phyloP scores from a whole-genome alignment of 2,888 invertebrate genomes.

The Parelbella ahira region DNA sequence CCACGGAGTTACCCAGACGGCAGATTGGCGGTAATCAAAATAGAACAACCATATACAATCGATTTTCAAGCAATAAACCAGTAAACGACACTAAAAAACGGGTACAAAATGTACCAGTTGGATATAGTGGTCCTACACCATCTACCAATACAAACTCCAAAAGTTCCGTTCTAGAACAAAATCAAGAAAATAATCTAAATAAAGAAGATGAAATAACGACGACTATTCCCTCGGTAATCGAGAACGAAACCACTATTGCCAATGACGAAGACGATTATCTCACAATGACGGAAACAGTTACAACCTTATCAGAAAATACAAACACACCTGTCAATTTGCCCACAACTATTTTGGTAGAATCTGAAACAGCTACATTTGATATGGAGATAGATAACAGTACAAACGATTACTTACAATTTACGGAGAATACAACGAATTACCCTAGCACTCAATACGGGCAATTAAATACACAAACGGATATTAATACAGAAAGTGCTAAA shows the following conservation, averaged over 20 bases:
- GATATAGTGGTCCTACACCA: constrained; percentile 47
- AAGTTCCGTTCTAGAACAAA: too few species aligned
- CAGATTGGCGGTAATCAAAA: constrained; percentile 45
- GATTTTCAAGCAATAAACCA: constrained; percentile 53
- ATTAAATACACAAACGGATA: constrained; percentile 41
- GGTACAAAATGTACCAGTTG: constrained; percentile 67
- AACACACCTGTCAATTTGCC: constrained; percentile 41
- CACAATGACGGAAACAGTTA: constrained; percentile 49
- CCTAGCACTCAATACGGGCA: constrained; percentile 48
- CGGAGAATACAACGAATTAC: constrained; percentile 49
- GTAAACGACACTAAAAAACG: constrained; percentile 56
- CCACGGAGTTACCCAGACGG: constrained; percentile 62
- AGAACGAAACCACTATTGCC: constrained; percentile 45
- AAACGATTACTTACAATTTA: constrained; percentile 63
- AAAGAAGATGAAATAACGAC: constrained; percentile 45
- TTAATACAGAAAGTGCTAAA: constrained; percentile 30
- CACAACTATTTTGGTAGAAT: constrained; percentile 45
- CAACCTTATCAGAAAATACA: constrained; percentile 42
- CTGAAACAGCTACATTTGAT: constrained; percentile 48
- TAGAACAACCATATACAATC: constrained; percentile 51
- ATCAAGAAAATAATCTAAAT: constrained; percentile 28
- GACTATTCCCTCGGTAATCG: constrained; percentile 34
- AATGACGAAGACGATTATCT: constrained; percentile 71
- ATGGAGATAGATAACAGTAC: constrained; percentile 60
- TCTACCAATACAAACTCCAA: constrained; percentile 29